Percentiles rank a stretch among this genome's conserved stretches.
phyloP scores from a whole-genome alignment of 2,888 invertebrate species.

The Hylaea fasciaria region DNA sequence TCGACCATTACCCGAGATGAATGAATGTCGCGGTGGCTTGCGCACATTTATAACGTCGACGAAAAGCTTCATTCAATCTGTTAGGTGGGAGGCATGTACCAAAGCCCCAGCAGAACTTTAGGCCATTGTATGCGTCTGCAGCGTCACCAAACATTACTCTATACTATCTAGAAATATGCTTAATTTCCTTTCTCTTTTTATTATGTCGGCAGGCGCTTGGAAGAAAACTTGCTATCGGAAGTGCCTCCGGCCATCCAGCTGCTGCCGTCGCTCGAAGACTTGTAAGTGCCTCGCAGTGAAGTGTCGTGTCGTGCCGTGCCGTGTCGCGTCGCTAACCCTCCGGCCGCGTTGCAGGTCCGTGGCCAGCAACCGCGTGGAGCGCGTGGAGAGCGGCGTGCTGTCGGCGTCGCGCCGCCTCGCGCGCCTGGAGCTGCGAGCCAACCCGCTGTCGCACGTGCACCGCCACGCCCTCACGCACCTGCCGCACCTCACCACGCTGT shows the following conservation, averaged over 20 bases:
- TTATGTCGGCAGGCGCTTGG: conserved; percentile 65
- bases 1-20: conserved; percentile 13
- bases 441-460: conserved; percentile 90
- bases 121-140: too few relatives aligned
- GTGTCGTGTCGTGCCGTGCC: not conserved
- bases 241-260: conserved; percentile 91
- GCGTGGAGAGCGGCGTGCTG: conserved; percentile 89
- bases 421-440: conserved; percentile 92
- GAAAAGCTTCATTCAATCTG: conserved; percentile 21
- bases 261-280: conserved; percentile 90
- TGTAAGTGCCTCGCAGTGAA: conserved; percentile 88
- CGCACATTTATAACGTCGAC: conserved; percentile 11
- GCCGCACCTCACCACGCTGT: conserved; percentile 84
- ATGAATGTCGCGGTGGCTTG: conserved; percentile 1
- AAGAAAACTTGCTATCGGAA: conserved; percentile 83
- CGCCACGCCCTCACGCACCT: conserved; percentile 90
- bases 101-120: not conserved
- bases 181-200: not conserved
- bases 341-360: conserved; percentile 86
- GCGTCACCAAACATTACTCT: too few relatives aligned
- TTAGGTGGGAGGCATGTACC: conserved; percentile 1
- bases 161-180: too few relatives aligned
- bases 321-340: not conserved
- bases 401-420: conserved; percentile 88
- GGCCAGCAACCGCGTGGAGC: conserved; percentile 92